Conservation (phyloP, 2,888 invertebrate species). For the Vannuccia rotundouncinata region DNA sequence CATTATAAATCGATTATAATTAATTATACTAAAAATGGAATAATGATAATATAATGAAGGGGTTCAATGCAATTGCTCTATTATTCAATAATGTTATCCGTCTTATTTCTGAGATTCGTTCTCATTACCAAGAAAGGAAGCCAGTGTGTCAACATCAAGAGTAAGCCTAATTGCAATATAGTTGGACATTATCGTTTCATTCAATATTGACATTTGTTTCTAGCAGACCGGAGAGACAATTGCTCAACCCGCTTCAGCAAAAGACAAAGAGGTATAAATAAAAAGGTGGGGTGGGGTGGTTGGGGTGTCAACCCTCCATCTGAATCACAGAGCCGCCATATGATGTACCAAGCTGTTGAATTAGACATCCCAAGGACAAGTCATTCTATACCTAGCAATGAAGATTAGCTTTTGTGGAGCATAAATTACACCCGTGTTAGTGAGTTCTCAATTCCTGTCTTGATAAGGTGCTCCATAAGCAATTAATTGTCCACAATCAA, state of each 20-base stretch:
- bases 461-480: neutral
- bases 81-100: no score
- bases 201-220: constrained; percentile 23
- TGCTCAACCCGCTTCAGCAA: no score
- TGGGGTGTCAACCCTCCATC: no score
- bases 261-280: no score
- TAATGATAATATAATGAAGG: no score
- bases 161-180: constrained; percentile 19
- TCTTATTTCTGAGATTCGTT: no score
- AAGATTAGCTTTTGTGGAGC: neutral
- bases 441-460: neutral
- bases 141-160: neutral
- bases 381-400: neutral
- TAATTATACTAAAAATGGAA: no score
- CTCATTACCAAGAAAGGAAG: no score
- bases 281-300: no score
- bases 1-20: no score
- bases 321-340: neutral
- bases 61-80: no score
- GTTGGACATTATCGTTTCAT: constrained; percentile 26
- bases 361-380: neutral
- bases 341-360: neutral
- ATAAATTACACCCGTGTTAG: neutral
- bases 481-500: neutral
- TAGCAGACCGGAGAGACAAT: no score